phyloP scores from a whole-genome alignment of 2,113 vertebrate genomes.

The Pitta sordida region DNA sequence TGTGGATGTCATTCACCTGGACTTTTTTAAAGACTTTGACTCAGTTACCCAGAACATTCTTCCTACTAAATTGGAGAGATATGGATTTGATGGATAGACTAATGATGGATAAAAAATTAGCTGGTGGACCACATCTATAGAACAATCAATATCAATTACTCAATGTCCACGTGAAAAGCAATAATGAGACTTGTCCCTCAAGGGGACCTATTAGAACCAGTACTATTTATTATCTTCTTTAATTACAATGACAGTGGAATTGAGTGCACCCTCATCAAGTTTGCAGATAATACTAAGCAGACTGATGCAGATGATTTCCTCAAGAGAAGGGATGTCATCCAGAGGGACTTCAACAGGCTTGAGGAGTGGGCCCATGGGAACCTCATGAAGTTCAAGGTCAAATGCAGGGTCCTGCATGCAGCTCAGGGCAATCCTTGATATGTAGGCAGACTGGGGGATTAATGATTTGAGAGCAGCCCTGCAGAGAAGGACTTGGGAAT shows the following conservation, averaged over 20 bases:
- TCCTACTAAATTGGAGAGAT: background rate
- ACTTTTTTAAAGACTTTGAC: background rate
- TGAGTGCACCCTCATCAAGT: background rate
- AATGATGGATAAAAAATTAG: background rate
- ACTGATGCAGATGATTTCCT: background rate
- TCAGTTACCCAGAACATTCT: background rate
- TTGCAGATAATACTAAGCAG: background rate
- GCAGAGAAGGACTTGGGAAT: background rate
- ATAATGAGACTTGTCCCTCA: background rate
- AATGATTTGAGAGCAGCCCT: background rate
- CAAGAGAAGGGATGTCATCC: background rate
- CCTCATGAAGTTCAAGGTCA: background rate
- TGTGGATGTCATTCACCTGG: background rate
- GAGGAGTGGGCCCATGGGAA: background rate
- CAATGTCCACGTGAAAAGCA: background rate
- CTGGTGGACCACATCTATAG: background rate
- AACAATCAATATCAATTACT: background rate
- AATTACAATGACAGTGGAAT: background rate
- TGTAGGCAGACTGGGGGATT: background rate
- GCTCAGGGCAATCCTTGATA: background rate
- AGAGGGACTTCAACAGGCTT: background rate
- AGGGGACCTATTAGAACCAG: background rate
- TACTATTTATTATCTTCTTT: background rate
- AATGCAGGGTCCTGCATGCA: background rate
- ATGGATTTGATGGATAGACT: background rate